A percentile compares a stretch with the other conserved stretches of the same genome.
Conservation (phyloP, 1,140 invertebrate species). For the Aphaenogaster rudis region DNA sequence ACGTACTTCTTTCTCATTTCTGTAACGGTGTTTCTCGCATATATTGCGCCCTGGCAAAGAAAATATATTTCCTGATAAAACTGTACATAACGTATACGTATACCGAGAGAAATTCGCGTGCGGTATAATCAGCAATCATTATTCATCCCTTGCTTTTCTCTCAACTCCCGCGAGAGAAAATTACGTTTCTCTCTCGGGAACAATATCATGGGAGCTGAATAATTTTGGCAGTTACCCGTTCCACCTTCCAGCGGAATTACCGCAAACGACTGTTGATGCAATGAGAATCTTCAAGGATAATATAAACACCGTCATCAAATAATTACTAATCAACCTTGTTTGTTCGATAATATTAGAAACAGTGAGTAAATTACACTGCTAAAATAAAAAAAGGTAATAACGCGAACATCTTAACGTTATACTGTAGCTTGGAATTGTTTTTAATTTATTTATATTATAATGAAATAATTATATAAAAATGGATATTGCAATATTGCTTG, state of each 20-base stretch:
- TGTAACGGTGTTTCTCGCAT: neutral
- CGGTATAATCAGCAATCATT: slow-evolving; percentile 27
- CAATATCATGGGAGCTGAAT: neutral
- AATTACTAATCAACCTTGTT: slow-evolving; percentile 43
- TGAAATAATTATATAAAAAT: slow-evolving; percentile 8
- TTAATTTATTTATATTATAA: neutral
- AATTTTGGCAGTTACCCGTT: slow-evolving; percentile 30
- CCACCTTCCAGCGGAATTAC: neutral
- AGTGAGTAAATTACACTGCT: neutral
- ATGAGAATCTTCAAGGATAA: neutral
- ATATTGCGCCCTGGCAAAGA: neutral
- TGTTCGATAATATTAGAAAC: neutral
- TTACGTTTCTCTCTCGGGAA: slow-evolving; percentile 13
- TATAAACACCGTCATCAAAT: slow-evolving; percentile 26
- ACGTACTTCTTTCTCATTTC: neutral
- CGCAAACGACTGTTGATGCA: neutral
- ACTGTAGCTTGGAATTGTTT: neutral
- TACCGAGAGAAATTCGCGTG: neutral
- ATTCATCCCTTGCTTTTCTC: neutral
- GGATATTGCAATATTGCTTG: neutral
- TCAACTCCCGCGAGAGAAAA: neutral
- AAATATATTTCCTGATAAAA: neutral
- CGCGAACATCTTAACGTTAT: neutral
- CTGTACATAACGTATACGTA: neutral
- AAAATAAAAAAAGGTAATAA: neutral